Conservation (phyloP, 2,888 invertebrate species). For the Ferdinandea cuprea region DNA sequence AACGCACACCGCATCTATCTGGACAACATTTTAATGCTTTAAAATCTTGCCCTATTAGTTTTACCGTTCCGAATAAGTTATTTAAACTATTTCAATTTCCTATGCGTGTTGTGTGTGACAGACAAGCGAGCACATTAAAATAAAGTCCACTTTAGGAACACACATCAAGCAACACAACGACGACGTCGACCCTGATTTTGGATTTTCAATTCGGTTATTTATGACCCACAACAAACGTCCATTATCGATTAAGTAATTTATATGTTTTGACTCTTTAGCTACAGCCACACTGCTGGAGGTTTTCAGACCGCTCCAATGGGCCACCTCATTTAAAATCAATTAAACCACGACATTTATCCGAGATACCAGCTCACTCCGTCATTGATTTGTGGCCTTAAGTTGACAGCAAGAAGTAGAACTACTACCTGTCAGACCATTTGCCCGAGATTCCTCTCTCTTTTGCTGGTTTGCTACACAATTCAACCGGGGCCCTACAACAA, state of each 20-base stretch:
- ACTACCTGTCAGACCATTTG: constrained; percentile 61
- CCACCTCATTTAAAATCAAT: constrained; percentile 72
- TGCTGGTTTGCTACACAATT: neutral
- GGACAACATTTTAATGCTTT: constrained; percentile 16
- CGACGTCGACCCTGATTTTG: constrained; percentile 67
- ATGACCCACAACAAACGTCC: constrained; percentile 69
- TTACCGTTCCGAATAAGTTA: constrained; percentile 7
- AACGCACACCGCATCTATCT: constrained; percentile 11
- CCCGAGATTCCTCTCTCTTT: constrained; percentile 22
- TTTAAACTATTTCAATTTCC: constrained; percentile 37
- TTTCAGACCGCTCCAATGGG: constrained; percentile 15
- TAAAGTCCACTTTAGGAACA: constrained; percentile 53
- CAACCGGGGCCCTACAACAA: neutral
- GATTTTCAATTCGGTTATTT: constrained; percentile 63
- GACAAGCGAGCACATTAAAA: constrained; percentile 44
- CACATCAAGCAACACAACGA: too few species aligned
- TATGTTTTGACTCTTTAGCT: constrained; percentile 50
- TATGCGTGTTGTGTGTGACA: constrained; percentile 42
- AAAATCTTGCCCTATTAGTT: constrained; percentile 13
- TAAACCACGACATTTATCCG: constrained; percentile 66
- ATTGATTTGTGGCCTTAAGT: constrained; percentile 71
- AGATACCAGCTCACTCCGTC: constrained; percentile 40
- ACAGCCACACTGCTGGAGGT: constrained; percentile 31
- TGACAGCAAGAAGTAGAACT: constrained; percentile 67
- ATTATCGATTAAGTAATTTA: constrained; percentile 71